Percentiles rank a stretch among this genome's conserved stretches.
These are phyloP conservation scores for Anolis carolinensis DNA, from an alignment of 2,113 vertebrate genomes.

Conservation along the genomic window DNA sequence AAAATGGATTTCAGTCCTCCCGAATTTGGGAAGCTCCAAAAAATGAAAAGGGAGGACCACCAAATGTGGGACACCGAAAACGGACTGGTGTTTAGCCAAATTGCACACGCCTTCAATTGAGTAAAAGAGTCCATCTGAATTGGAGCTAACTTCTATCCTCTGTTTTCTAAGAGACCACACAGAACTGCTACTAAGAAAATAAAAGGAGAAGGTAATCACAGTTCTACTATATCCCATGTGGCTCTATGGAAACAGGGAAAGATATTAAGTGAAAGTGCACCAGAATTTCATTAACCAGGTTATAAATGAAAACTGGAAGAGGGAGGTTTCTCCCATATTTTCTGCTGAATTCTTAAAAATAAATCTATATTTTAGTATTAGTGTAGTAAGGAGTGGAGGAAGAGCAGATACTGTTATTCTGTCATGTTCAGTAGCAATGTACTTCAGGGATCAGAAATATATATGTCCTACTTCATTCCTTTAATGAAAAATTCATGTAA, in stretches of 20 bases:
- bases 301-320: conserved; percentile 70
- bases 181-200: not conserved
- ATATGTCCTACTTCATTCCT: conserved; percentile 62
- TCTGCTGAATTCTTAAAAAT: conserved; percentile 59
- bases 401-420: conserved; percentile 51
- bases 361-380: conserved; percentile 76
- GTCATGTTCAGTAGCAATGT: conserved; percentile 56
- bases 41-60: too few species aligned
- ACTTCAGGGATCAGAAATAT: conserved; percentile 57
- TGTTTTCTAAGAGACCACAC: too few species aligned
- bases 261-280: conserved; percentile 18
- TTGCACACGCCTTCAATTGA: too few species aligned
- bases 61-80: too few species aligned
- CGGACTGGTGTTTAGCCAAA: too few species aligned
- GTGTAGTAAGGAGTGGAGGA: conserved; percentile 61
- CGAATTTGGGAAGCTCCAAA: too few species aligned
- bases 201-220: too few species aligned
- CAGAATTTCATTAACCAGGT: conserved; percentile 73
- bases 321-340: conserved; percentile 61
- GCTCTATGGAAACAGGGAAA: not conserved
- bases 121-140: too few species aligned
- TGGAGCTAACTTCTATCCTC: too few species aligned
- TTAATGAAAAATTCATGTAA: conserved; percentile 72
- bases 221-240: not conserved
- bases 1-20: too few species aligned